These are phyloP conservation scores for Pseudomyrmex pallidus DNA, from an alignment of 1,140 invertebrate genomes.

Conservation along the genomic window DNA sequence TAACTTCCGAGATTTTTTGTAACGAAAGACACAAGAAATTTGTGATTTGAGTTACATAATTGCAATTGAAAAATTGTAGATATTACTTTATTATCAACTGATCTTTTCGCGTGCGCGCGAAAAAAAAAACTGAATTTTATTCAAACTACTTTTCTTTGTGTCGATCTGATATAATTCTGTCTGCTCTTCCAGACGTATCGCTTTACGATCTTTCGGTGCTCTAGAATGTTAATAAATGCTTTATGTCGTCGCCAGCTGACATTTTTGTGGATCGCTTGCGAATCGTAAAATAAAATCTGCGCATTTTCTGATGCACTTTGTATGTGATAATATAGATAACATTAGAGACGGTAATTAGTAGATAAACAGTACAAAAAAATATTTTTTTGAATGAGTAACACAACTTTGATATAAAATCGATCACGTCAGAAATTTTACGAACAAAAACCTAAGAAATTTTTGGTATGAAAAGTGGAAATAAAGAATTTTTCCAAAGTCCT, in stretches of 20 bases:
- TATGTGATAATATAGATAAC: constrained; percentile 30
- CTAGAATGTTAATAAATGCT: constrained; percentile 53
- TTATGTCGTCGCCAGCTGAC: constrained; percentile 38
- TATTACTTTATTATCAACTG: not conserved
- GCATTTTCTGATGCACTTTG: not conserved
- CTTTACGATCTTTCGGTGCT: constrained; percentile 42
- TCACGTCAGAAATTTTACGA: not conserved
- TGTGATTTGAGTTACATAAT: too few species aligned
- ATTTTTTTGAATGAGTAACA: too few species aligned
- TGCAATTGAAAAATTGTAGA: too few species aligned
- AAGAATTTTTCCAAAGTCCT: not conserved
- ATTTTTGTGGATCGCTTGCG: constrained; percentile 30
- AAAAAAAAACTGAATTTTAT: too few species aligned
- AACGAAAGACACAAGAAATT: too few species aligned
- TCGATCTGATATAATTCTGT: constrained; percentile 44
- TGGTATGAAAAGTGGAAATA: too few species aligned
- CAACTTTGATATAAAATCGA: not conserved
- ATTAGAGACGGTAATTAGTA: not conserved
- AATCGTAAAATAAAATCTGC: constrained; percentile 28
- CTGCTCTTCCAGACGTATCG: constrained; percentile 50
- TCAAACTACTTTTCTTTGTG: not conserved
- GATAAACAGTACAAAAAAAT: not conserved
- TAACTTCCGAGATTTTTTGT: not conserved
- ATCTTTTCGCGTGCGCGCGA: not conserved
- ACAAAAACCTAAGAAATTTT: not conserved